phyloP scores from a whole-genome alignment of 2,113 vertebrate species.

The Propithecus coquereli region DNA sequence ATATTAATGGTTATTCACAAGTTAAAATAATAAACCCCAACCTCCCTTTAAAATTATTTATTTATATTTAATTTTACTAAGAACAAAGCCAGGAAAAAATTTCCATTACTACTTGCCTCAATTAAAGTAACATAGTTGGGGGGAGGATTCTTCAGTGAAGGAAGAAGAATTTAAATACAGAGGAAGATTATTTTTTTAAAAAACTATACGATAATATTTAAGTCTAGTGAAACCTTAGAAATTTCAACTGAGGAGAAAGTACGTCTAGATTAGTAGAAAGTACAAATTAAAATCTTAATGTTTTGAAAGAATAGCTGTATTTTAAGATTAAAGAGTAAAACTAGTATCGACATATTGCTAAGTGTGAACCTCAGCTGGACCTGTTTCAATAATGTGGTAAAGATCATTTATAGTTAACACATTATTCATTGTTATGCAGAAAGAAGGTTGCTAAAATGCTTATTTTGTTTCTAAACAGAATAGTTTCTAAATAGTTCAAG shows the following conservation, averaged over 20 bases:
- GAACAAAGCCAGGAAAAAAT: background rate
- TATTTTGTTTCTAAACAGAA: background rate
- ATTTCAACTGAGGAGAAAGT: background rate
- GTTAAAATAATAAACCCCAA: constrained; percentile 26
- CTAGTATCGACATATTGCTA: background rate
- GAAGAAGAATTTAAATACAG: constrained; percentile 13
- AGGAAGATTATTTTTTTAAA: background rate
- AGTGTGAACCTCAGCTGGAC: background rate
- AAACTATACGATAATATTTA: background rate
- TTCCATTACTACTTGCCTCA: background rate
- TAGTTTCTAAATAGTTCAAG: background rate
- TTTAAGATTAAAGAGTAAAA: constrained; percentile 21
- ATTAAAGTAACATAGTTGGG: background rate
- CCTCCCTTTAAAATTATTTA: constrained; percentile 7
- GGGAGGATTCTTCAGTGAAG: background rate
- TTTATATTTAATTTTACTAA: constrained; percentile 42
- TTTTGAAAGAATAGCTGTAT: background rate
- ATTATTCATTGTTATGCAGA: background rate
- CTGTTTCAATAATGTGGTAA: constrained; percentile 16
- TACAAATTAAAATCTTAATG: constrained; percentile 16
- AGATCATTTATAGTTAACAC: background rate
- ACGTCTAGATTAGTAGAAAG: constrained; percentile 7
- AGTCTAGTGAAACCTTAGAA: background rate
- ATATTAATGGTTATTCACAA: background rate
- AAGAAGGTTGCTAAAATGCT: background rate